Percentiles rank a stretch among this genome's conserved stretches.
These are phyloP conservation scores for Polydesmus complanatus DNA, from an alignment of 2,888 invertebrate genomes.

Conservation along the genomic window DNA sequence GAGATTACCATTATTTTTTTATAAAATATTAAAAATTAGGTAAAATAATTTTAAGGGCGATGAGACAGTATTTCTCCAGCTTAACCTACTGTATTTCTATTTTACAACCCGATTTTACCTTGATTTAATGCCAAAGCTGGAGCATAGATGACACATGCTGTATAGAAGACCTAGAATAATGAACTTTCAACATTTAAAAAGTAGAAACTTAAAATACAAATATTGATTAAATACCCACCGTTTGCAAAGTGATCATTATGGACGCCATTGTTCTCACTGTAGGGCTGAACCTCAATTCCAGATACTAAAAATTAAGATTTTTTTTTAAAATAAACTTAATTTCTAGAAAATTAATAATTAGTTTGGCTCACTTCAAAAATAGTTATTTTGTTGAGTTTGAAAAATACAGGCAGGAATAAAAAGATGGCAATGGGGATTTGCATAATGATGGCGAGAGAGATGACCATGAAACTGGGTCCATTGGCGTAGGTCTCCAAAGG, in stretches of 20 bases:
- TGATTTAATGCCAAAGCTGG: constrained; percentile 7
- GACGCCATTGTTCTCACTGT: neutral
- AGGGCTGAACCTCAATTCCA: neutral
- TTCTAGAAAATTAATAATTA: no score
- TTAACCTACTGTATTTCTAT: no score
- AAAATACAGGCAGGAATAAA: constrained; percentile 2
- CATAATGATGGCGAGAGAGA: neutral
- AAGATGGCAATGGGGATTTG: neutral
- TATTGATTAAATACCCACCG: neutral
- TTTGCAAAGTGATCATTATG: neutral
- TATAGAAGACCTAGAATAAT: neutral
- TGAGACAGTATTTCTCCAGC: no score
- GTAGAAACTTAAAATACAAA: no score
- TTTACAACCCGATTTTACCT: no score
- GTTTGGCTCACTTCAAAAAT: constrained; percentile 12
- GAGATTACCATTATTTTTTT: no score
- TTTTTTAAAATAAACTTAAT: no score
- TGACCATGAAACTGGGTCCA: constrained; percentile 1
- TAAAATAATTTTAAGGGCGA: no score
- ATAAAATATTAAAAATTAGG: no score
- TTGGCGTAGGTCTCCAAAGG: constrained; percentile 4
- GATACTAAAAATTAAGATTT: neutral
- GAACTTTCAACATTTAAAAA: neutral
- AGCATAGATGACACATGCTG: constrained; percentile 2
- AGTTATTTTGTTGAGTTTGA: neutral